A percentile compares a stretch with the other conserved stretches of the same genome.
Evolutionary conservation across 92 coral and sea anemone genomes (phyloP).

Genomic region (Epizoanthus illoricatus): DNA sequence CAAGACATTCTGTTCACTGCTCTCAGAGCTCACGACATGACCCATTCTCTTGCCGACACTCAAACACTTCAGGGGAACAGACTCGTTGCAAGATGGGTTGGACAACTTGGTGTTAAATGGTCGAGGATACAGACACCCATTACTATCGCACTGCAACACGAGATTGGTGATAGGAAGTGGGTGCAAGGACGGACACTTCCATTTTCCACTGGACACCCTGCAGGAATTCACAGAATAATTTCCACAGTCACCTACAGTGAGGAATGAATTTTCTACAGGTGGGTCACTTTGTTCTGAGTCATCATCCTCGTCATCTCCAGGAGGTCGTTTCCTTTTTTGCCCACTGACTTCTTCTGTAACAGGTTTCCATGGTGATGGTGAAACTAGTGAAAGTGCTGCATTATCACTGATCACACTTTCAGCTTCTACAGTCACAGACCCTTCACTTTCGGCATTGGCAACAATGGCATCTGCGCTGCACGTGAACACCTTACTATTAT

Average conservation of each 20-base stretch:
- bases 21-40: slow-evolving; percentile 43
- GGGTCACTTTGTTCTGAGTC: neutral
- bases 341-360: slow-evolving; percentile 31
- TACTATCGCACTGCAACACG: slow-evolving; percentile 68
- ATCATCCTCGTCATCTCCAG: slow-evolving; percentile 30
- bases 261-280: neutral
- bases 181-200: slow-evolving; percentile 63
- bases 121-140: slow-evolving; percentile 88
- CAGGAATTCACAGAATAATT: neutral
- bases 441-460: slow-evolving; percentile 54
- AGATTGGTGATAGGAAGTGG: slow-evolving; percentile 56
- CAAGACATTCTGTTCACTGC: slow-evolving; percentile 59
- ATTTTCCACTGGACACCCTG: neutral
- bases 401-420: slow-evolving; percentile 65
- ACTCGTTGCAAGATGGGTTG: slow-evolving; percentile 59
- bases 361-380: slow-evolving; percentile 18
- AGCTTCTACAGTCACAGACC: slow-evolving; percentile 75
- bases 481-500: slow-evolving; percentile 73
- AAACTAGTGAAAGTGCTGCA: slow-evolving; percentile 53
- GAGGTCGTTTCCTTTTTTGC: slow-evolving; percentile 63
- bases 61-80: slow-evolving; percentile 78
- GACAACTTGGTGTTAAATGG: slow-evolving; percentile 85
- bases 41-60: slow-evolving; percentile 68
- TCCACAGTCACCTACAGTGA: neutral
- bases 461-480: slow-evolving; percentile 59